These are phyloP conservation scores for Drosophila miranda DNA, from an alignment of 1,140 invertebrate genomes.

Conservation along the genomic window DNA sequence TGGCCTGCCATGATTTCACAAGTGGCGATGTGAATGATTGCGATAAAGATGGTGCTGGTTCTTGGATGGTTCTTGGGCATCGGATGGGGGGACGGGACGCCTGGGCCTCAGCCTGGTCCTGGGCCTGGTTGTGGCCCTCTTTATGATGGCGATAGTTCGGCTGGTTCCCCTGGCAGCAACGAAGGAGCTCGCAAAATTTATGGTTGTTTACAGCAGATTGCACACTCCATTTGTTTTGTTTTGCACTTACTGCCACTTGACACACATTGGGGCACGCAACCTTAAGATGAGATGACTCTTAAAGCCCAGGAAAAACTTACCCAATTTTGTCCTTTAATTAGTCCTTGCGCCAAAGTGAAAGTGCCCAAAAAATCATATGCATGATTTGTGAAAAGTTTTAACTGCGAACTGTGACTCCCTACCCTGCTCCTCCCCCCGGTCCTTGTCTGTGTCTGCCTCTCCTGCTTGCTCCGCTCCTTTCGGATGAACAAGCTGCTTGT, in stretches of 20 bases:
- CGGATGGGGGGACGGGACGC: background rate
- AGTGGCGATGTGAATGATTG: conserved; percentile 76
- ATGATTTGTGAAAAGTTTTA: conserved; percentile 77
- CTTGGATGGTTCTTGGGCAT: conserved; percentile 17
- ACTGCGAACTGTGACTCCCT: conserved; percentile 32
- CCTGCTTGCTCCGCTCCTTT: background rate
- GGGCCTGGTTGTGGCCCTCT: conserved; percentile 25
- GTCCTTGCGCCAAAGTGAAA: conserved; percentile 46
- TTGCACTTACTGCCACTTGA: conserved; percentile 73
- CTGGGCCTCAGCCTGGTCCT: background rate
- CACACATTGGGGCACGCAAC: conserved; percentile 52
- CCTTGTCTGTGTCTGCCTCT: background rate
- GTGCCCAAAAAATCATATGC: conserved; percentile 67
- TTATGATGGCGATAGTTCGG: conserved; percentile 65
- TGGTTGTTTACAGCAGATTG: conserved; percentile 79
- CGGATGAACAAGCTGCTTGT: conserved; percentile 43
- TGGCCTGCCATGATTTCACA: conserved; percentile 57
- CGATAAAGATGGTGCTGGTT: conserved; percentile 59
- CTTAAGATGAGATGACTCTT: conserved; percentile 43
- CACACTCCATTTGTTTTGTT: conserved; percentile 80
- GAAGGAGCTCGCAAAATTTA: conserved; percentile 61
- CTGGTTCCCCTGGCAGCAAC: conserved; percentile 20
- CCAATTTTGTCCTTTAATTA: conserved; percentile 46
- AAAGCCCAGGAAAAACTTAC: conserved; percentile 34
- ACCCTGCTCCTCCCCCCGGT: background rate